Evolutionary conservation across 2,888 invertebrate species (phyloP).

Genomic region (Sesia apiformis): DNA sequence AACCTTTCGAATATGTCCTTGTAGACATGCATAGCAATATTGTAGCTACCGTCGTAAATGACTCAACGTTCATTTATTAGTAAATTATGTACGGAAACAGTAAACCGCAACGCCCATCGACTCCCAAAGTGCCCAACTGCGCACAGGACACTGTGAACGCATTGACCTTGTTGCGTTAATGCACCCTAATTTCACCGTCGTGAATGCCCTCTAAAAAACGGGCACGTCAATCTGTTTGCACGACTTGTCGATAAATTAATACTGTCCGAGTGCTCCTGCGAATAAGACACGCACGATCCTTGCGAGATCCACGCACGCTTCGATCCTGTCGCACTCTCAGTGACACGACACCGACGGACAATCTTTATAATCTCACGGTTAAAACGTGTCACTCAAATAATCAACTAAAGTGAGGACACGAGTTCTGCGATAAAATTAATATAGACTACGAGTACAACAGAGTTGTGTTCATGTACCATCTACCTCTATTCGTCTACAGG

Average conservation of each 20-base stretch:
- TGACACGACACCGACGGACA: conserved; percentile 8
- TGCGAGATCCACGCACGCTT: conserved; percentile 26
- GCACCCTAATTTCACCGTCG: conserved; percentile 67
- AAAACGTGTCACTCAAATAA: background rate
- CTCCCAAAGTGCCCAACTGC: conserved; percentile 20
- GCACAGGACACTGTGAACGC: conserved; percentile 33
- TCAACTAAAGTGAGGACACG: background rate
- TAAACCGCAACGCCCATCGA: conserved; percentile 44
- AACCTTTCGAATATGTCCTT: too few relatives aligned
- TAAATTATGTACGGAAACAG: conserved; percentile 30
- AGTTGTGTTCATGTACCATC: too few relatives aligned
- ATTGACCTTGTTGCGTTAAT: conserved; percentile 68
- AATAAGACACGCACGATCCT: conserved; percentile 40
- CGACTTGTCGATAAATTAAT: conserved; percentile 66
- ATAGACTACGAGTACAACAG: too few relatives aligned
- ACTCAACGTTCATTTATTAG: background rate
- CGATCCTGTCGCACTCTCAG: conserved; percentile 9
- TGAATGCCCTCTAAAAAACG: conserved; percentile 54
- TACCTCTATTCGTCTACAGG: too few relatives aligned
- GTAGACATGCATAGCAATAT: too few relatives aligned
- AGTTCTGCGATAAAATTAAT: background rate
- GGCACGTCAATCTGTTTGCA: conserved; percentile 65
- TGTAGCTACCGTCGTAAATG: too few relatives aligned
- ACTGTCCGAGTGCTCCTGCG: conserved; percentile 44
- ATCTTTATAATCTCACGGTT: background rate